These are phyloP conservation scores for Takifugu rubripes DNA, from an alignment of 2,797 vertebrate genomes.

Conservation along the genomic window DNA sequence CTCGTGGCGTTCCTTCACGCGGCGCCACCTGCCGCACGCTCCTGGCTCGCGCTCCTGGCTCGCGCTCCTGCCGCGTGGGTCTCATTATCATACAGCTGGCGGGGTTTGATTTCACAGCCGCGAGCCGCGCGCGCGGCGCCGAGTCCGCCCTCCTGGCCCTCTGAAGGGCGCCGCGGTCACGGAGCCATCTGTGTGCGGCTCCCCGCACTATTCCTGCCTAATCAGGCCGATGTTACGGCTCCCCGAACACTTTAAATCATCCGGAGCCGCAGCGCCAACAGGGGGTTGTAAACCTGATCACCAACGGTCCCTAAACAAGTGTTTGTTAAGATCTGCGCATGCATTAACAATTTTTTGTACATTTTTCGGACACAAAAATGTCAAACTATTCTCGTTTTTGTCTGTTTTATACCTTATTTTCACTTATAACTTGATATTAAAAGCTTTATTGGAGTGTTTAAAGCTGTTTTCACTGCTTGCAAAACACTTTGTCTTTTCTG, in stretches of 20 bases:
- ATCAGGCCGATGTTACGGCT: conserved; percentile 75
- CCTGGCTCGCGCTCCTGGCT: conserved; percentile 1
- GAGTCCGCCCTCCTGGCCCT: conserved; percentile 11
- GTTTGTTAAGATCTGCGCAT: too few species aligned
- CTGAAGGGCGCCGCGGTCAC: conserved; percentile 47
- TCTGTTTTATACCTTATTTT: too few species aligned
- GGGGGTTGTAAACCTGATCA: too few species aligned
- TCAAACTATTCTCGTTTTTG: too few species aligned
- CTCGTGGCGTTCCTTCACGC: conserved; percentile 37
- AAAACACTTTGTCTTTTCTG: too few species aligned
- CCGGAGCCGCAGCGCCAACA: neutral
- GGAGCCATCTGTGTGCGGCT: conserved; percentile 70
- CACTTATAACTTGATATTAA: too few species aligned
- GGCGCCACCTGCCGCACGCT: conserved; percentile 47
- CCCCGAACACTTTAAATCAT: conserved; percentile 65
- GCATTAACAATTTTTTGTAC: too few species aligned
- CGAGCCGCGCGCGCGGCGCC: conserved; percentile 3
- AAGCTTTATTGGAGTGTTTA: too few species aligned
- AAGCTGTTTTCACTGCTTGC: too few species aligned
- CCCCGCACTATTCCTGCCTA: conserved; percentile 65
- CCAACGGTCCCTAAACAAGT: too few species aligned
- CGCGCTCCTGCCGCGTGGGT: conserved; percentile 22
- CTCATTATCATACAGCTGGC: conserved; percentile 88
- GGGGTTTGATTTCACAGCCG: conserved; percentile 21
- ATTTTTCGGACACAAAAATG: too few species aligned